A percentile compares a stretch with the other conserved stretches of the same genome.
phyloP scores from a whole-genome alignment of 2,888 invertebrate species.

The Oscheius sp. region DNA sequence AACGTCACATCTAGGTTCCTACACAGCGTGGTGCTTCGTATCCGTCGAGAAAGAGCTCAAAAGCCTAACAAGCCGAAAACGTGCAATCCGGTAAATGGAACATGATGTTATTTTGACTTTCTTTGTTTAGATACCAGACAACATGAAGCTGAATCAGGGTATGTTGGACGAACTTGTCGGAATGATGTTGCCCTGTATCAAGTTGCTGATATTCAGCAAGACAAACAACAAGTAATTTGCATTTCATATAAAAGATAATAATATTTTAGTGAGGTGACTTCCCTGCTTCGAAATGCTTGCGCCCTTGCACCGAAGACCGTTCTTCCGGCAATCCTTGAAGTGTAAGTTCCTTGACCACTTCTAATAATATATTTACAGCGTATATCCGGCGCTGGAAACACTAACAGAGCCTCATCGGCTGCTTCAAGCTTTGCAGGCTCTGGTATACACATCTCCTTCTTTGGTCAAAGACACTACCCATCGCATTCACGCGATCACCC shows the following conservation, averaged over 20 bases:
- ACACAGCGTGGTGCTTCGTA: constrained; percentile 73
- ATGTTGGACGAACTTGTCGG: constrained; percentile 64
- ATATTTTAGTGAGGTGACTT: constrained; percentile 37
- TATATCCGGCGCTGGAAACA: constrained; percentile 85
- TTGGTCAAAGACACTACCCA: constrained; percentile 72
- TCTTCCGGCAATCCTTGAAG: constrained; percentile 85
- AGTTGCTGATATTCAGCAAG: constrained; percentile 84
- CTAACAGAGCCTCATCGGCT: constrained; percentile 86
- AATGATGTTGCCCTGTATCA: constrained; percentile 78
- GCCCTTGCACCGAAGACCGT: constrained; percentile 84
- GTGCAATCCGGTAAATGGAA: constrained; percentile 74
- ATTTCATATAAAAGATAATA: not conserved
- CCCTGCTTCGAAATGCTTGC: constrained; percentile 39
- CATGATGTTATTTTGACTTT: not conserved
- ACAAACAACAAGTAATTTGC: constrained; percentile 66
- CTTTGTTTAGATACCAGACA: constrained; percentile 77
- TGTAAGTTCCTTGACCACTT: constrained; percentile 73
- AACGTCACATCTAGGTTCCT: constrained; percentile 12
- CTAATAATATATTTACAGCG: constrained; percentile 68
- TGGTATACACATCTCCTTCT: constrained; percentile 74
- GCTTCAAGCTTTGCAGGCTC: constrained; percentile 75
- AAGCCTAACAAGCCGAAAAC: constrained; percentile 34
- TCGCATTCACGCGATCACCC: constrained; percentile 77
- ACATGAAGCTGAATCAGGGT: constrained; percentile 81
- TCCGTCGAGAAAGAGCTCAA: constrained; percentile 79